A percentile compares a stretch with the other conserved stretches of the same genome.
phyloP scores from a whole-genome alignment of 2,797 vertebrate species.

The Sebastes melanostomus region DNA sequence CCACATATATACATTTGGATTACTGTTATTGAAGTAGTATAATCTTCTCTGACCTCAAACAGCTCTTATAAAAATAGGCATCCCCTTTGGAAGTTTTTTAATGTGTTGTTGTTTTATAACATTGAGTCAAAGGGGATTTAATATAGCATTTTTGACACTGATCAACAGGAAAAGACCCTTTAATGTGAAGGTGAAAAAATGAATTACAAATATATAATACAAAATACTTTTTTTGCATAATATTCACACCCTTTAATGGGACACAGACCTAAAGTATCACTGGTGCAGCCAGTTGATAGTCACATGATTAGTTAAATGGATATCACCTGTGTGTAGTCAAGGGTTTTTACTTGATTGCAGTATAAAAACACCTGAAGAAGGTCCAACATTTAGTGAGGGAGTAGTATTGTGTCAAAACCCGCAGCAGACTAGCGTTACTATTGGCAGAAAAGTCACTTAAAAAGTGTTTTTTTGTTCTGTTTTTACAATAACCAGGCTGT shows the following conservation, averaged over 20 bases:
- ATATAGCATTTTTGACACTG: neutral
- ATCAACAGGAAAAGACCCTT: neutral
- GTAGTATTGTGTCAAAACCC: too few species aligned
- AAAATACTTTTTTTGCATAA: neutral
- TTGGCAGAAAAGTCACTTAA: too few species aligned
- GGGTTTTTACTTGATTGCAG: too few species aligned
- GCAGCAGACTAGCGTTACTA: too few species aligned
- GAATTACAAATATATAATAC: neutral
- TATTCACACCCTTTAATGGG: too few species aligned
- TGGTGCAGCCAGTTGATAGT: neutral
- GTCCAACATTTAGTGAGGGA: too few species aligned
- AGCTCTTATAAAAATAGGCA: too few species aligned
- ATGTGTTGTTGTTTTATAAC: neutral
- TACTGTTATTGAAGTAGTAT: neutral
- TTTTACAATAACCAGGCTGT: too few species aligned
- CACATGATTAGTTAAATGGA: neutral
- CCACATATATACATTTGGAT: neutral
- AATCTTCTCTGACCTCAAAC: neutral
- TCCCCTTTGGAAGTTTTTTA: too few species aligned
- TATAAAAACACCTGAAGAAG: neutral
- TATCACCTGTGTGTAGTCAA: neutral
- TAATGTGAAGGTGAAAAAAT: neutral
- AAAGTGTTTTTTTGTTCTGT: too few species aligned
- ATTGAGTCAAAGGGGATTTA: neutral
- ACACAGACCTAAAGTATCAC: neutral